Percentiles rank a stretch among this genome's conserved stretches.
phyloP scores from a whole-genome alignment of 2,888 invertebrate species.

The Myopa tessellatipennis region DNA sequence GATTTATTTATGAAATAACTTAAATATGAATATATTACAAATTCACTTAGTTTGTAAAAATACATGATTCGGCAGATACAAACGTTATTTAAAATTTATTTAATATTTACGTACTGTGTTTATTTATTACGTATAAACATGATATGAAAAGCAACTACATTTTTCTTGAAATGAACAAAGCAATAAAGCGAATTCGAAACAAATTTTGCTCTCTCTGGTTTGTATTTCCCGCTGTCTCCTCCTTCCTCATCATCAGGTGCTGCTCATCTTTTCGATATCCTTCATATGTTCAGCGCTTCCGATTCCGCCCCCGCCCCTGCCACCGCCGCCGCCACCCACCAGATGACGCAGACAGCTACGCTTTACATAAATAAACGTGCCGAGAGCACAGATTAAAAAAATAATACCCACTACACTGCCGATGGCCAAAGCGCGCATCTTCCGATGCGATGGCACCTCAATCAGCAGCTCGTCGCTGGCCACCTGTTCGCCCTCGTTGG shows the following conservation, averaged over 20 bases:
- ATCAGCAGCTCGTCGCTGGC: conserved; percentile 74
- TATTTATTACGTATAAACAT: no score
- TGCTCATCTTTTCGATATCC: conserved; percentile 62
- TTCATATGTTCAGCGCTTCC: conserved; percentile 57
- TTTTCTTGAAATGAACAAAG: no score
- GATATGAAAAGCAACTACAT: no score
- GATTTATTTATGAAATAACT: background rate
- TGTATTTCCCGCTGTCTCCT: no score
- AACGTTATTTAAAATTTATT: background rate
- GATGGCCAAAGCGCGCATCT: conserved; percentile 77
- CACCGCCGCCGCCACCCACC: conserved; percentile 52
- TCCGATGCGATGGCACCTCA: conserved; percentile 77
- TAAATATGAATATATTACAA: background rate
- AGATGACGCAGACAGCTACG: conserved; percentile 64
- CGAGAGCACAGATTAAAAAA: conserved; percentile 75
- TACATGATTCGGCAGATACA: background rate
- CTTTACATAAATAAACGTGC: conserved; percentile 71
- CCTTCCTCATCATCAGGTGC: conserved; percentile 53
- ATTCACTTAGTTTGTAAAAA: background rate
- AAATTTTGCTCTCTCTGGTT: no score
- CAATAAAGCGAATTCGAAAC: no score
- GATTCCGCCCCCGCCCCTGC: conserved; percentile 39
- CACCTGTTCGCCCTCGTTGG: conserved; percentile 73
- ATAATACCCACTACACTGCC: conserved; percentile 78
- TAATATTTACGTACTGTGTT: no score